Percentiles rank a stretch among this genome's conserved stretches.
phyloP scores from a whole-genome alignment of 2,113 vertebrate genomes.

The Turdus rufiventris region DNA sequence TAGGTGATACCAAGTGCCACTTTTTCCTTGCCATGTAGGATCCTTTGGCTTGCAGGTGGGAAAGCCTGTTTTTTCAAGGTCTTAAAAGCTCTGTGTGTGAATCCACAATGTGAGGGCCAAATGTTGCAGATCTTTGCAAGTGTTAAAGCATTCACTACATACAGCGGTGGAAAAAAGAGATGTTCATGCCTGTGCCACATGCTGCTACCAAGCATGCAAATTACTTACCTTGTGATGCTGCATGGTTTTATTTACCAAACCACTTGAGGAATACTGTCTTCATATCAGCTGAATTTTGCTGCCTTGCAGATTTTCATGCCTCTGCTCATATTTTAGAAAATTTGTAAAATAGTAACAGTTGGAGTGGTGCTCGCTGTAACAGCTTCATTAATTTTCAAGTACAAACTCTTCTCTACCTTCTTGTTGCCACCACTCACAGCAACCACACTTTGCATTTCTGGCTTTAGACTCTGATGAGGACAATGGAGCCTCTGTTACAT shows the following conservation, averaged over 20 bases:
- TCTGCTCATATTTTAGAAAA: neutral
- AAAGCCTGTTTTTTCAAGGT: constrained; percentile 28
- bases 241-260: constrained; percentile 15
- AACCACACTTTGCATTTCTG: neutral
- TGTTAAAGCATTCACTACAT: neutral
- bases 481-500: neutral
- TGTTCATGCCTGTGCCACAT: neutral
- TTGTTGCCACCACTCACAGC: neutral
- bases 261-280: neutral
- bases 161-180: neutral
- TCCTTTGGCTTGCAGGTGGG: constrained; percentile 18
- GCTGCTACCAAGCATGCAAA: neutral
- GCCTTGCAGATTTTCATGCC: neutral
- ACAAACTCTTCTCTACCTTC: neutral
- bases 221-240: neutral
- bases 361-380: neutral
- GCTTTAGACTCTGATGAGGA: neutral
- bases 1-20: neutral
- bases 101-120: neutral
- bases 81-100: neutral
- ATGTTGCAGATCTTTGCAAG: neutral
- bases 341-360: neutral
- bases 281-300: neutral
- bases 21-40: neutral
- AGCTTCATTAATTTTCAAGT: neutral